Evolutionary conservation across 2,888 invertebrate species (phyloP), one percentile per base, ranked within the genome.

Genomic region (Parasteatoda lunata): DNA sequence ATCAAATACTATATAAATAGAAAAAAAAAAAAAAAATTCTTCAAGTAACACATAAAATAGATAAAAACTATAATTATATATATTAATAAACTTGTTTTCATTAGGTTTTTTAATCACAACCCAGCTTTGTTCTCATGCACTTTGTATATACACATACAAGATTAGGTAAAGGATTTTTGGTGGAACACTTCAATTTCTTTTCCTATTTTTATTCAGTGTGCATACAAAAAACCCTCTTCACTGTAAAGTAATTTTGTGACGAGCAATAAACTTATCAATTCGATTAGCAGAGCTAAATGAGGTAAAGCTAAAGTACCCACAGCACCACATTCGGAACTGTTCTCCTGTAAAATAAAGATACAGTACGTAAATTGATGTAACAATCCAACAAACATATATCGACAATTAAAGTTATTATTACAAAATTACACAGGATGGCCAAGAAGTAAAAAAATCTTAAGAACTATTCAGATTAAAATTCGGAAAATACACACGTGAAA

Each of bases 241-340:
- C 45, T 45, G 47, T 82, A 68, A n/a, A 81, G 52, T 30, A 77
- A n/a, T 73, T 82, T 77, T 45, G 86, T 82, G n/a, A 86, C 81
- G 47, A 86, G 7, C 68, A 86, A 71, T 30, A 86, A 59, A 45
- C 86, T 73, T n/a, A 87, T 13, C 47, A 87, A 64, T 77, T 87
- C 86, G 64, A 87, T 69, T 48, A 87, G 54, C n/a, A 87, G 81
- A 69, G 81, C 86, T 78, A 87, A 65, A 69, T 87, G 86, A 87
- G 86, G 86, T 87, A 87, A 87, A 69, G 82, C 81, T 82, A 82
- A 51, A 30, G 81, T 77, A 49, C 81, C 86, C 48, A 81, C 86
- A 72, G 86, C 81, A 66, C 77, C 86, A 77, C 86, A 87, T 76
- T 87, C 86, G n/a, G 81, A 77, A 49, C 65, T 87, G 47, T 87